Conservation (phyloP, 2,113 vertebrate genomes). For the Tragelaphus scriptus region DNA sequence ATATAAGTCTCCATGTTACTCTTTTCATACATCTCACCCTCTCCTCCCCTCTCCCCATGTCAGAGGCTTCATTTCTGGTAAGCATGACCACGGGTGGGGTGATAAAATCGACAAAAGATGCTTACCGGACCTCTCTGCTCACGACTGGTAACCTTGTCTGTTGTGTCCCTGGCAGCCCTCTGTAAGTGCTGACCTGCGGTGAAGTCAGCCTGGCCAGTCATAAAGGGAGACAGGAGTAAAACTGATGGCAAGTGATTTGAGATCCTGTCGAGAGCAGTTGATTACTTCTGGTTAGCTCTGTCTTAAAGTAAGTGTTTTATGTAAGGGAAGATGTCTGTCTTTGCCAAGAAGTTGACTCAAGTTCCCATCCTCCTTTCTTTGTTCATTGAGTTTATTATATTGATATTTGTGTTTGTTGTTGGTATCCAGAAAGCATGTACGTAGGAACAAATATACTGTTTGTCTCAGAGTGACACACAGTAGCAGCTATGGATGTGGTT, state of each 20-base stretch:
- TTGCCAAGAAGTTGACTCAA: background rate
- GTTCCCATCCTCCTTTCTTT: background rate
- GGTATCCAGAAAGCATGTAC: background rate
- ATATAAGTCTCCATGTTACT: background rate
- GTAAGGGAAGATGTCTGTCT: background rate
- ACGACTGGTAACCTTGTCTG: fast-evolving
- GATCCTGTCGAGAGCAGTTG: background rate
- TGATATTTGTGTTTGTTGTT: background rate
- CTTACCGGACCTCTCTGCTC: background rate
- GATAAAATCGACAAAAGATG: background rate
- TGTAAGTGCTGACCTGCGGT: background rate
- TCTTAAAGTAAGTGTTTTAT: background rate
- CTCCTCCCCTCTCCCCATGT: background rate
- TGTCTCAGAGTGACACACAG: background rate
- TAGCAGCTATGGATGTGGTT: background rate
- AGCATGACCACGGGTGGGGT: background rate
- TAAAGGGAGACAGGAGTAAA: background rate
- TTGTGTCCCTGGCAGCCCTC: background rate
- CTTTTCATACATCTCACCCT: background rate
- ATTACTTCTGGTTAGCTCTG: background rate
- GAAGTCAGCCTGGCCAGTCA: background rate
- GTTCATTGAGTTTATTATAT: background rate
- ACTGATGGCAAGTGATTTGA: background rate
- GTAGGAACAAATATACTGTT: background rate
- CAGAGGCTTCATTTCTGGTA: background rate